Base-by-base conservation (phyloP, 1,140 invertebrate genomes). In the Drosophila repleta region DNA sequence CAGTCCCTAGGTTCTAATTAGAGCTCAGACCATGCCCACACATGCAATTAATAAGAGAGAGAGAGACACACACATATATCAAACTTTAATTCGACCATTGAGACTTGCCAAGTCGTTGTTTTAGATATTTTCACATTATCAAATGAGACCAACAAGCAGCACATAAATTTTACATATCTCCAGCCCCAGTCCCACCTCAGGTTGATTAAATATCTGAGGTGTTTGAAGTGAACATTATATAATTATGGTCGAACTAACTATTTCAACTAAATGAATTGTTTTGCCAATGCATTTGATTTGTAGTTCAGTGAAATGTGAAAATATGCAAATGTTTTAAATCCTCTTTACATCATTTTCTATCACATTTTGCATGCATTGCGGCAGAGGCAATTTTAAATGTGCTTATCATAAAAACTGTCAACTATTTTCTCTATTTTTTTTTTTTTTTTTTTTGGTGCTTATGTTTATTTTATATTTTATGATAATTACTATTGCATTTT, bases 1-100 rank as follows among this genome's bases (percentile, higher is more conserved):
- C 62, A 66, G 69, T 67, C 63, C 55, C 69, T 11, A 3, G 63
- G 39, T 18, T 55, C 63, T 67, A 67, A 72, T 72, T 72, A 72
- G 69, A 48, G 63, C 63, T 48, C 13, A 32, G 63, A 60, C 39
- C 41, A 41, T 17, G 3, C 20, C 32, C 55, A 45, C 41, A 66
- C 55, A 72, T 51, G 29, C 26, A 61, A 57, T 58, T 57, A 66
- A 57, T 55, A n/a, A 21, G 17, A 61, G 48, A 62, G 18, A 61
- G 18, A 37, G 32, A 26, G 11, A 10, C 29, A 18, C 24, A 10
- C 7, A 17, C 26, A 20, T 46, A 41, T 45, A 13, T 57, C 43
- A 46, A 46, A 52, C 62, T 52, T 74, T 69, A 74, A 74, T 72
- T 60, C 55, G 13, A 46, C 69, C 58, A 60, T 41, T 24, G 63